phyloP scores from a whole-genome alignment of 2,113 vertebrate species.

The Rafetus swinhoei region DNA sequence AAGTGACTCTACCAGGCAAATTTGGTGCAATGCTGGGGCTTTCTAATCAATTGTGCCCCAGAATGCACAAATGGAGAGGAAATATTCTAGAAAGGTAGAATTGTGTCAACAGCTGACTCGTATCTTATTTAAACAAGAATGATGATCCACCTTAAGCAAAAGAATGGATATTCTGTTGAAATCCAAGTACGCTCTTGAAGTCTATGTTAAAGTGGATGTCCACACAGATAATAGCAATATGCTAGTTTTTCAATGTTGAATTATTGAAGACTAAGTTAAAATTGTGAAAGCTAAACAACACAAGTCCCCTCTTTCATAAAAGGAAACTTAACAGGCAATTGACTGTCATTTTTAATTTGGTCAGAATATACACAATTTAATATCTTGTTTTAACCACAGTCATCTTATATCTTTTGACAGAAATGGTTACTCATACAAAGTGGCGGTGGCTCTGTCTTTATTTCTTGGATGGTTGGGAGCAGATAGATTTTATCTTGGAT shows the following conservation, averaged over 20 bases:
- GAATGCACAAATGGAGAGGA: slow-evolving; percentile 12
- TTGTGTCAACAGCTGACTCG: slow-evolving; percentile 39
- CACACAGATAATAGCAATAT: slow-evolving; percentile 38
- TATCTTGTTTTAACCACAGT: slow-evolving; percentile 40
- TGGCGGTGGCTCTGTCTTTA: slow-evolving; percentile 95
- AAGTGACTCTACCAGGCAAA: slow-evolving; percentile 57
- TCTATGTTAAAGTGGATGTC: not conserved
- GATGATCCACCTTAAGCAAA: slow-evolving; percentile 43
- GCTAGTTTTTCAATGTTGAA: slow-evolving; percentile 18
- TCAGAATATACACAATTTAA: slow-evolving; percentile 28
- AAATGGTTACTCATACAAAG: slow-evolving; percentile 96
- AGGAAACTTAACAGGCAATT: slow-evolving; percentile 43
- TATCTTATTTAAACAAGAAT: slow-evolving; percentile 42
- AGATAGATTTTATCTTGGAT: slow-evolving; percentile 97
- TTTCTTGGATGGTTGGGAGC: slow-evolving; percentile 98
- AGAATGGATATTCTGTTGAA: slow-evolving; percentile 48
- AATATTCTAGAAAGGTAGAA: slow-evolving; percentile 24
- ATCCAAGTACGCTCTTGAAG: not conserved
- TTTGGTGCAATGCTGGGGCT: slow-evolving; percentile 11
- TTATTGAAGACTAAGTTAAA: slow-evolving; percentile 32
- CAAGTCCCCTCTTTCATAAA: not conserved
- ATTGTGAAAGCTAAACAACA: slow-evolving; percentile 34
- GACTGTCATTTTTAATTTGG: slow-evolving; percentile 24
- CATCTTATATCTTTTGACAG: slow-evolving; percentile 76
- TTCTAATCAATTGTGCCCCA: slow-evolving; percentile 5